Evolutionary conservation across 1,140 invertebrate species (phyloP).

Genomic region (Caenorhabditis brenneri): DNA sequence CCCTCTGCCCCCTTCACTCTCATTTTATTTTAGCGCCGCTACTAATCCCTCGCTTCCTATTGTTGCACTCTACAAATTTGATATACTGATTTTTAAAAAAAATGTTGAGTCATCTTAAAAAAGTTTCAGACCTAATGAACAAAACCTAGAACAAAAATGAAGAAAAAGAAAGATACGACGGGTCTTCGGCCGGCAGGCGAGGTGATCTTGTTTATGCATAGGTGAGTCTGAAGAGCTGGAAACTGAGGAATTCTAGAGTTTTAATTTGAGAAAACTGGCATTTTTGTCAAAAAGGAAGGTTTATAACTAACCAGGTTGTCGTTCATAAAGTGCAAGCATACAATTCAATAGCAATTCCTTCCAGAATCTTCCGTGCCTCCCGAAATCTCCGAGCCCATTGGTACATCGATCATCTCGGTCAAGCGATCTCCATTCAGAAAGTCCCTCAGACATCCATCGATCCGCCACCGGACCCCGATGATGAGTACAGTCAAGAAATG

Average conservation of each 20-base stretch:
- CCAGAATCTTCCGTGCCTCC: slow-evolving; percentile 76
- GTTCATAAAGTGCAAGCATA: too few relatives aligned
- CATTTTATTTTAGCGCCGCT: background rate
- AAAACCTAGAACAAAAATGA: background rate
- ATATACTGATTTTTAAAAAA: background rate
- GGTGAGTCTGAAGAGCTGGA: background rate
- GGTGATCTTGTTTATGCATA: slow-evolving; percentile 46
- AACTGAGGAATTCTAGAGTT: too few relatives aligned
- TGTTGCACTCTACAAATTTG: background rate
- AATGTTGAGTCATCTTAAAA: background rate
- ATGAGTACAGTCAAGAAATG: slow-evolving; percentile 51
- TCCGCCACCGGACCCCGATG: background rate
- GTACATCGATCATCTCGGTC: slow-evolving; percentile 79
- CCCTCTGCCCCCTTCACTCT: background rate
- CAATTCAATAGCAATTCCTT: too few relatives aligned
- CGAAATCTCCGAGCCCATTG: slow-evolving; percentile 80
- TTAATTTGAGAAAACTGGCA: too few relatives aligned
- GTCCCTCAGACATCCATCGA: background rate
- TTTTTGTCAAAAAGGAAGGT: too few relatives aligned
- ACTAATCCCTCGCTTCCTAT: background rate
- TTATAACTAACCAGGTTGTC: too few relatives aligned
- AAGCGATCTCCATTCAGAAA: slow-evolving; percentile 72
- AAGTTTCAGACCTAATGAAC: background rate
- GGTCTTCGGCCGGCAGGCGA: slow-evolving; percentile 30
- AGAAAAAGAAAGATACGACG: background rate